Evolutionary conservation across 1,140 invertebrate species (phyloP).

Genomic region (Glossosoma conforme): DNA sequence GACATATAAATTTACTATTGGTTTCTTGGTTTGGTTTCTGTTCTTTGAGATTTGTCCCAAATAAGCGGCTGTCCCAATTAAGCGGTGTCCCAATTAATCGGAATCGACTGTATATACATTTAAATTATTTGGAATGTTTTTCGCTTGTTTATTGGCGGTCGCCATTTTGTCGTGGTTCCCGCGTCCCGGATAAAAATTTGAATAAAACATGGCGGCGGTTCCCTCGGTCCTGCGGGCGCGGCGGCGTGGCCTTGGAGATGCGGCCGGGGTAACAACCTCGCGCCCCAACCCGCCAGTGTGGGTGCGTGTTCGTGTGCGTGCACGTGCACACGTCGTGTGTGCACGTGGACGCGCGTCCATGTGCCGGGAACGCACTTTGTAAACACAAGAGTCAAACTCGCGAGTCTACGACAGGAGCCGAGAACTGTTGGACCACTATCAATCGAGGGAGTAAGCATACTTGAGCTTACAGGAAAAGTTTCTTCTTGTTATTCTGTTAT

Average conservation of each 20-base stretch:
- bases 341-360: background rate
- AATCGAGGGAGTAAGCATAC: too few species aligned
- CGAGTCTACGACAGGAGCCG: conserved; percentile 8
- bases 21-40: too few species aligned
- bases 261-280: conserved; percentile 30
- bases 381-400: conserved; percentile 12
- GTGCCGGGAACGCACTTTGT: background rate
- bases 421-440: too few species aligned
- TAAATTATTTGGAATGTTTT: too few species aligned
- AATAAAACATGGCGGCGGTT: conserved; percentile 19
- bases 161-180: conserved; percentile 9
- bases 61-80: too few species aligned
- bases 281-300: background rate
- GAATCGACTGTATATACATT: too few species aligned
- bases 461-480: too few species aligned
- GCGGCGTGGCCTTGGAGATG: conserved; percentile 28
- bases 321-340: background rate
- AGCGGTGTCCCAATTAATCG: too few species aligned
- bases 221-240: conserved; percentile 14
- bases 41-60: too few species aligned
- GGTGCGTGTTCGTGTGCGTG: background rate
- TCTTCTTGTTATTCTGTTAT: too few species aligned
- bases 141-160: too few species aligned
- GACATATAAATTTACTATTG: too few species aligned
- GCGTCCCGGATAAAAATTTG: conserved; percentile 20